phyloP scores from a whole-genome alignment of 2,113 vertebrate species.

The Megatriorchis doriae region DNA sequence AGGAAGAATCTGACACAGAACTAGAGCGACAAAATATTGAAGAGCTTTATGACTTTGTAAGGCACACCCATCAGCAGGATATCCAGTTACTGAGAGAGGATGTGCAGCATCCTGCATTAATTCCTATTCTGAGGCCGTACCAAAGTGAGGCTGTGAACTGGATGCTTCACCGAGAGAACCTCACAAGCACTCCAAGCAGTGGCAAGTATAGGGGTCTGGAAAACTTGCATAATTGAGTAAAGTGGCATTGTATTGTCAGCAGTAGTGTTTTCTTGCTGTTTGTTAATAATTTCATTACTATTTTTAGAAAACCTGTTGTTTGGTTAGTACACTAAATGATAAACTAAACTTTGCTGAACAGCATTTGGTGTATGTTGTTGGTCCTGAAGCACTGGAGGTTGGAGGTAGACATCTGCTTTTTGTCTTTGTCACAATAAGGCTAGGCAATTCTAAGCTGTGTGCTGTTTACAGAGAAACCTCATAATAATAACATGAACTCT shows the following conservation, averaged over 20 bases:
- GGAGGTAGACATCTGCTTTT: not conserved
- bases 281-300: not conserved
- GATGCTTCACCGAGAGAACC: constrained; percentile 78
- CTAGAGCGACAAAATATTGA: constrained; percentile 93
- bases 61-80: constrained; percentile 82
- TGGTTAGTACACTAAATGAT: not conserved
- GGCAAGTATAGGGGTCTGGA: constrained; percentile 66
- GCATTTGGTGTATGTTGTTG: not conserved
- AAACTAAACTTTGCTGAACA: not conserved
- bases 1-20: constrained; percentile 87
- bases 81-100: constrained; percentile 69
- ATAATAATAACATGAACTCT: not conserved
- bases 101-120: constrained; percentile 88
- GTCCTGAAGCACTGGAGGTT: not conserved
- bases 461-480: not conserved
- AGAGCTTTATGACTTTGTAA: constrained; percentile 93
- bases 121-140: constrained; percentile 77
- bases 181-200: constrained; percentile 6
- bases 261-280: not conserved
- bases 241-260: not conserved
- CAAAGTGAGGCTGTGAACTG: constrained; percentile 81
- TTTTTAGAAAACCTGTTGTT: not conserved
- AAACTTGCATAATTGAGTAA: not conserved
- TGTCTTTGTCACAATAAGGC: not conserved
- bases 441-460: not conserved